Evolutionary conservation across 2,113 vertebrate genomes (phyloP).

Genomic region (Menidia beryllina): DNA sequence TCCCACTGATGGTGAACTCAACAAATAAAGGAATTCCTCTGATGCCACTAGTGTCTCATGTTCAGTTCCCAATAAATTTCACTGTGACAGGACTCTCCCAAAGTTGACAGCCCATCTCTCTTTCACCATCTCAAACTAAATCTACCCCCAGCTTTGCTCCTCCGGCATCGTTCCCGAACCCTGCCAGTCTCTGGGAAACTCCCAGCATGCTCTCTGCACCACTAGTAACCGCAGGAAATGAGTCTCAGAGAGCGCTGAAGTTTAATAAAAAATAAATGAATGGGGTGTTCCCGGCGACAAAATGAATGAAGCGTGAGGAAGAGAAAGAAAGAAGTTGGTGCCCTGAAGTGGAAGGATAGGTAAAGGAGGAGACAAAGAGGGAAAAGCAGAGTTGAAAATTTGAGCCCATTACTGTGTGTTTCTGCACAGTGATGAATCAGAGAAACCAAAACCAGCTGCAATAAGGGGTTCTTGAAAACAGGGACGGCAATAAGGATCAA

Average conservation of each 20-base stretch:
- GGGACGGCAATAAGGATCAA: conserved; percentile 56
- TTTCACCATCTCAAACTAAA: conserved; percentile 45
- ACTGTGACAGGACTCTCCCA: conserved; percentile 28
- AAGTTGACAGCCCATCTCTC: conserved; percentile 24
- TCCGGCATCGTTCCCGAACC: conserved; percentile 66
- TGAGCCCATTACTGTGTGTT: conserved; percentile 66
- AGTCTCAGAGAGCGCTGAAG: conserved; percentile 80
- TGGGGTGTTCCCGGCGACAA: conserved; percentile 81
- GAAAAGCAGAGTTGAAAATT: conserved; percentile 59
- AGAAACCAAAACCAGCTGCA: conserved; percentile 79
- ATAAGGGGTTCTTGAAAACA: conserved; percentile 31
- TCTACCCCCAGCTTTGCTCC: conserved; percentile 45
- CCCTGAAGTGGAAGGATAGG: conserved; percentile 54
- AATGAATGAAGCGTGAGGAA: conserved; percentile 61
- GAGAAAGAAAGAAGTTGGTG: conserved; percentile 51
- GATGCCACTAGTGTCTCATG: neutral
- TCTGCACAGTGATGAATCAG: conserved; percentile 69
- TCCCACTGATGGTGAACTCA: neutral
- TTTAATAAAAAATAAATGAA: conserved; percentile 87
- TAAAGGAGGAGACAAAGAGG: conserved; percentile 37
- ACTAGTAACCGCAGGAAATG: conserved; percentile 83
- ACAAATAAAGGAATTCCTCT: neutral
- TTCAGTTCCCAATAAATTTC: conserved; percentile 40
- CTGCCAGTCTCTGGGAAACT: conserved; percentile 79
- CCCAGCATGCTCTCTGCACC: conserved; percentile 75